Evolutionary conservation across 2,113 vertebrate species (phyloP).

Genomic region (Rhynchomys soricoides): DNA sequence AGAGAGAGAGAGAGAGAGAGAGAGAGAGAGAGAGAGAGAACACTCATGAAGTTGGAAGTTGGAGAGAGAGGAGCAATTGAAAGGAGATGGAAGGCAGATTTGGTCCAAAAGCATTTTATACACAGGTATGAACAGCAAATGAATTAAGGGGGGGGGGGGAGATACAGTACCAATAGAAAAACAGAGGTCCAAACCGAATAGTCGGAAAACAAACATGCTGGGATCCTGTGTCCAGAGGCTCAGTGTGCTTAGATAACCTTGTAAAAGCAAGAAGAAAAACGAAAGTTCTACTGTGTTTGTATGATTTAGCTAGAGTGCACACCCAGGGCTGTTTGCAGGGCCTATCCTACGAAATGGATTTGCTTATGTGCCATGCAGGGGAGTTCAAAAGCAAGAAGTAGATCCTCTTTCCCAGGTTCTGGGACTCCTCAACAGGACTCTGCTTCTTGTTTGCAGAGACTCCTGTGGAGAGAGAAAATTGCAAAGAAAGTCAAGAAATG

Average conservation of each 20-base stretch:
- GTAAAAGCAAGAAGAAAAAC: slow-evolving; percentile 1
- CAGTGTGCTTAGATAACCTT: not conserved
- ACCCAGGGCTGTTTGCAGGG: not conserved
- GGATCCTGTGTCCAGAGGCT: not conserved
- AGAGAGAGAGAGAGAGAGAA: not conserved
- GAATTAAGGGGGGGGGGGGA: not conserved
- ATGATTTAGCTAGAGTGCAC: not conserved
- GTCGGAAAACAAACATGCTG: not conserved
- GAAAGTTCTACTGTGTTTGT: not conserved
- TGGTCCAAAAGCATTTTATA: not conserved
- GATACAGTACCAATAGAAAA: not conserved
- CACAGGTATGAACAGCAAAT: not conserved
- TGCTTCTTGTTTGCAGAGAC: not conserved
- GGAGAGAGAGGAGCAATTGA: not conserved
- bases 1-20: not conserved
- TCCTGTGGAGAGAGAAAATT: not conserved
- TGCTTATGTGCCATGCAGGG: not conserved
- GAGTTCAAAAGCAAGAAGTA: not conserved
- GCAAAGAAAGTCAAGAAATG: not conserved
- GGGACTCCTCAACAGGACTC: not conserved
- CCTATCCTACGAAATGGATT: not conserved
- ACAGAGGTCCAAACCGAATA: not conserved
- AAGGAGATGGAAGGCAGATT: not conserved
- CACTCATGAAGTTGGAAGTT: not conserved
- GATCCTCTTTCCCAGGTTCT: not conserved